Conservation (phyloP, 2,888 invertebrate species). For the Pristionchus japonicus region DNA sequence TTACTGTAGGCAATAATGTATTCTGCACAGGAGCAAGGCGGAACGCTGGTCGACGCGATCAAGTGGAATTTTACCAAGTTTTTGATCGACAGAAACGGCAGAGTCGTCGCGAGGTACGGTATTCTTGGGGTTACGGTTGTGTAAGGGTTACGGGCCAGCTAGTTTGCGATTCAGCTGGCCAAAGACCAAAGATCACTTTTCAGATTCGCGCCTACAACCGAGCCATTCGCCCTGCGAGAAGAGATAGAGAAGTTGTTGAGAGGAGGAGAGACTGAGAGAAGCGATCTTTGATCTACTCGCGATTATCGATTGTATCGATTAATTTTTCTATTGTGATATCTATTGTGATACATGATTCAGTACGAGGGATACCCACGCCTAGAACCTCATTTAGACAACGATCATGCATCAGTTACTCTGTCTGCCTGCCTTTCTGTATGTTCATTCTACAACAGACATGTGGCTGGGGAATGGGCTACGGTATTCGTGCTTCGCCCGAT, state of each 20-base stretch:
- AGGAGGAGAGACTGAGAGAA: neutral
- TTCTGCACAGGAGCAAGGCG: constrained; percentile 79
- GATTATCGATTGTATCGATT: neutral
- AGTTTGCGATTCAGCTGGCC: neutral
- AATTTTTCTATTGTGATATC: no score
- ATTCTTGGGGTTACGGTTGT: neutral
- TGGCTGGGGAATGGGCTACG: no score
- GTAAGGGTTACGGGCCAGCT: neutral
- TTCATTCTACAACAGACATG: no score
- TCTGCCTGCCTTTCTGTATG: no score
- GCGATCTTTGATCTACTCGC: neutral
- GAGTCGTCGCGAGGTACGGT: constrained; percentile 61
- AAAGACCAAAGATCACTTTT: no score
- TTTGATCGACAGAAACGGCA: constrained; percentile 80
- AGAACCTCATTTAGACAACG: no score
- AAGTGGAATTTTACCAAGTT: constrained; percentile 94
- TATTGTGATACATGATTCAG: no score
- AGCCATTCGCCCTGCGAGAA: constrained; percentile 61
- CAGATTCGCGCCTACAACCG: constrained; percentile 67
- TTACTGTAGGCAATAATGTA: neutral
- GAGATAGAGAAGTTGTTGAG: constrained; percentile 63
- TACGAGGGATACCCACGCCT: no score
- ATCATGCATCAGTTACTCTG: no score
- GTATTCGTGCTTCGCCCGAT: no score
- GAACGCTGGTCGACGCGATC: constrained; percentile 78